Evolutionary conservation across 2,888 invertebrate genomes (phyloP), one percentile per base, ranked within the genome.

Genomic region (Bhutanitis thaidina): DNA sequence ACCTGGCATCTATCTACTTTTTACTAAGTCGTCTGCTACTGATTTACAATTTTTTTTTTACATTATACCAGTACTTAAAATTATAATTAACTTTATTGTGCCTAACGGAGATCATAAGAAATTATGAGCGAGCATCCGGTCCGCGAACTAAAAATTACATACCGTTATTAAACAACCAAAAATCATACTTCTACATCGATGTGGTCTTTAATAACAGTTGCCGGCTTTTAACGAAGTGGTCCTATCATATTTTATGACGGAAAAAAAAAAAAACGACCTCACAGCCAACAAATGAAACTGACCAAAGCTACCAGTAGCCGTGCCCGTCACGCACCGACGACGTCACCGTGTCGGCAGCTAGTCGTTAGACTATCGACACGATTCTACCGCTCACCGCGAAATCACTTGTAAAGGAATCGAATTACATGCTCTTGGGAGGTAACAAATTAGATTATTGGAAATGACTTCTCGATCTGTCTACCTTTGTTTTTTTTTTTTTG

Each of bases 361-460:
- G 39, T 43, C 47, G 50, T 43, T 50, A 29, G n/a, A 30, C 15
- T 16, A 12, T 15, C 30, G 46, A 38, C 46, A 46, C 46, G 46
- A 46, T 30, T 20, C 14, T 13, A 15, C 29, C 35, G 43, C 9
- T 12, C 12, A 40, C 40, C 51, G 41, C 27, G 46, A 52, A 52
- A 52, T 52, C 36, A 40, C 40, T 45, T 40, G 45, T 51, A 32
- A 40, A 54, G 39, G 55, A 54, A 50, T 55, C 47, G 43, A 43
- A 59, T 60, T 58, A 57, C 57, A 59, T 52, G 59, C 47, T 53
- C 53, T 54, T 58, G 55, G 58, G 58, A 40, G 61, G 52, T 52
- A 54, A 56, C 56, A 60, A 64, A 64, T 64, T 61, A 46, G 57
- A 62, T 62, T 59, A 61, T 34, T 39, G 7, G 16, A 29, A 39